Base-by-base conservation (phyloP, 2,888 invertebrate species). In the Diachrysia chrysitis region DNA sequence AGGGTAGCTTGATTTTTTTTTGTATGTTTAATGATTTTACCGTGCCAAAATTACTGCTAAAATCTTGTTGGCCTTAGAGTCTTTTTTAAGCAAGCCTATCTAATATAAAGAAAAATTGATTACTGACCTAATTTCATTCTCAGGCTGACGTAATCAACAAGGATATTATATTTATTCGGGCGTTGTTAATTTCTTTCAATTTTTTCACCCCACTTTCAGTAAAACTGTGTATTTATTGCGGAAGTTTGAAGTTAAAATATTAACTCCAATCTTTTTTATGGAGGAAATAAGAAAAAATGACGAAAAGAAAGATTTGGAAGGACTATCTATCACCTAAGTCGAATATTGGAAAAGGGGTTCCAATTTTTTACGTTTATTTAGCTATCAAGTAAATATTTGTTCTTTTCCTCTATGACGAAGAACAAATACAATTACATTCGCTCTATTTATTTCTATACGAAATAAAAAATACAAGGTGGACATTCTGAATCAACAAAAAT, bases 401-500 rank as follows among this genome's bases (percentile, higher is more conserved):
- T n/a, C 42, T 21, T 23, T 25, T 53, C n/a, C 23, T 25, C n/a
- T 21, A 25, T 59, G 23, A 64, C n/a, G 48, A 48, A 37, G 17
- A 58, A 51, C 60, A 70, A 73, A 71, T 56, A 71, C 32, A 71
- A 51, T 62, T 70, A 66, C 48, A 62, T 57, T 37, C 29, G 46
- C 21, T 17, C 62, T 59, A 53, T 53, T 71, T 54, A 25, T 62
- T 63, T 75, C 48, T 58, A 63, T 61, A 59, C 7, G 42, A 72
- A 72, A 75, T 62, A 66, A 29, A 58, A 71, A 66, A 80, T 80
- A 73, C 78, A 76, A 73, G 68, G 71, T 66, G 63, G 57, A 70
- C 59, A 69, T 76, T 74, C 75, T 73, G 75, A 81, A 82, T 82
- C 77, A 82, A n/a, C n/a, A n/a, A n/a, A n/a, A n/a, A n/a, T n/a